Percentiles rank a stretch among this genome's conserved stretches.
Conservation (phyloP, 2,888 invertebrate species). For the Phengaris arion region DNA sequence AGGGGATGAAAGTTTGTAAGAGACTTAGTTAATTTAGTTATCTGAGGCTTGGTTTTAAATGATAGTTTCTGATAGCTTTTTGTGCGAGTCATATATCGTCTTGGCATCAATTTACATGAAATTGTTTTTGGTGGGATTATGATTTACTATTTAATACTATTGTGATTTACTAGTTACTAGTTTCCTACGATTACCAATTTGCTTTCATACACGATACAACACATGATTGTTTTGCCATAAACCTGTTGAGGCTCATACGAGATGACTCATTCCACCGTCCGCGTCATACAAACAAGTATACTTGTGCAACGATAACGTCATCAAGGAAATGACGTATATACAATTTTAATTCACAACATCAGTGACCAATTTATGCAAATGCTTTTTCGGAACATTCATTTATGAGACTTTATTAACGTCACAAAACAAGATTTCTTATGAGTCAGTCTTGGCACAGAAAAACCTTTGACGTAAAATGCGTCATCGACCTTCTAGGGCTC, state of each 20-base stretch:
- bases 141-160: not conserved
- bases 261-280: not conserved
- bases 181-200: not conserved
- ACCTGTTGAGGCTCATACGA: not conserved
- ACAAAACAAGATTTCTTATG: conserved; percentile 1
- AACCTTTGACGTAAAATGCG: conserved; percentile 1
- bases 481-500: not conserved
- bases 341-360: not conserved
- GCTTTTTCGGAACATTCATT: not conserved
- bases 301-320: conserved; percentile 6
- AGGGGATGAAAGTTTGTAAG: too few species aligned
- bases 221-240: not conserved
- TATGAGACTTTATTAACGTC: not conserved
- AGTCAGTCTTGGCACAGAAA: not conserved
- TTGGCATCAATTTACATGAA: too few species aligned
- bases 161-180: too few species aligned
- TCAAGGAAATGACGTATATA: not conserved
- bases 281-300: not conserved
- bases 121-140: not conserved
- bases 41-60: too few species aligned
- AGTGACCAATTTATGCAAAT: not conserved
- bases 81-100: too few species aligned
- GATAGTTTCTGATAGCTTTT: too few species aligned
- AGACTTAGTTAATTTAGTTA: too few species aligned
- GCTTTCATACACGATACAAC: not conserved